Base-by-base conservation (phyloP, 1,140 invertebrate genomes). In the Papilio machaon region DNA sequence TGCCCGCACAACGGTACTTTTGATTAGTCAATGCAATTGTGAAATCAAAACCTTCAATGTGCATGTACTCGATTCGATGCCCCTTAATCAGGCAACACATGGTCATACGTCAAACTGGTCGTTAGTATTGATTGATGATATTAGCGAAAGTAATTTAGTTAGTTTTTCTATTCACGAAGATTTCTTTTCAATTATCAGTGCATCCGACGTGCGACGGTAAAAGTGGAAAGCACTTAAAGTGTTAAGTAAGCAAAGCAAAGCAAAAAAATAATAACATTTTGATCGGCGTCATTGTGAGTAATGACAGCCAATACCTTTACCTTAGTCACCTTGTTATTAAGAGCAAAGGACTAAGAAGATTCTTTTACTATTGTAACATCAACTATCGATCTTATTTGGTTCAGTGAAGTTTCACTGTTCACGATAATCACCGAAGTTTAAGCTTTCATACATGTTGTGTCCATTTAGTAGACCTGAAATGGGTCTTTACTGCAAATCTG, bases 61-160 rank as follows among this genome's bases (percentile, higher is more conserved):
- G 64, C 11, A 70, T 70, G 64, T 35, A 13, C 58, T 19, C 13
- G 64, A 35, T 11, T 35, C 30, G 19, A 70, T 70, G 64, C 64
- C 35, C 13, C 30, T 35, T 15, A 38, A 70, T 6, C 15, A 70
- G 64, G 35, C 35, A 30, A 23, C 13, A 17, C 60, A 64, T 64
- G 30, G 64, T 15, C 64, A 35, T 19, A 47, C 73, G 73, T 73
- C 73, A 73, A 47, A 73, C 70, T 46, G 9, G 73, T 76, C 17
- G 46, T 52, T 52, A 76, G 43, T 76, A 76, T 76, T 76, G 74
- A 76, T 76, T 76, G 74, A 76, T 76, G 74, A 49, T 60, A 60
- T 47, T 9, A 76, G 74, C 74, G 74, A 76, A 76, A 76, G 74
- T 76, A 13, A 76, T 76, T 76, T 52, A 76, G 74, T 76, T 23